A percentile compares a stretch with the other conserved stretches of the same genome.
phyloP scores from a whole-genome alignment of 2,113 vertebrate species.

The Reinhardtius hippoglossoides region DNA sequence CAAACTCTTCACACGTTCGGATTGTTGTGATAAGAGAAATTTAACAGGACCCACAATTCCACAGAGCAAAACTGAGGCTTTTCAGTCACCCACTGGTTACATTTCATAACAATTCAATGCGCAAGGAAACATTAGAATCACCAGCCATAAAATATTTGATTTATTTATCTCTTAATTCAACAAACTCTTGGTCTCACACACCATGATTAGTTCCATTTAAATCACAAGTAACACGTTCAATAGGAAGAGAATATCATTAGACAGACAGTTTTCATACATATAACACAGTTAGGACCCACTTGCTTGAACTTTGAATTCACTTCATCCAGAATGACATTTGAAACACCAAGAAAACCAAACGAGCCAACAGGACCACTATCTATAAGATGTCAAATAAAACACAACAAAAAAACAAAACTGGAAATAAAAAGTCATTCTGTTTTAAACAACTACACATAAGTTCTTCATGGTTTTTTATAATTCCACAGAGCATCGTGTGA shows the following conservation, averaged over 20 bases:
- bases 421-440: constrained; percentile 25
- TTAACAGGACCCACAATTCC: too few relatives aligned
- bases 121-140: constrained; percentile 62
- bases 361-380: constrained; percentile 48
- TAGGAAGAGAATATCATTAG: constrained; percentile 72
- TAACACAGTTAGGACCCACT: constrained; percentile 73
- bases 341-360: constrained; percentile 72
- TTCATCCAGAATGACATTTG: constrained; percentile 75
- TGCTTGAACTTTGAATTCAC: constrained; percentile 76
- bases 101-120: neutral
- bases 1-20: too few relatives aligned
- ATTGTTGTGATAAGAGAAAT: too few relatives aligned
- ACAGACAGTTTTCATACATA: constrained; percentile 57
- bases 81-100: neutral
- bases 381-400: constrained; percentile 52
- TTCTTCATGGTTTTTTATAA: constrained; percentile 53
- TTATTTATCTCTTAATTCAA: constrained; percentile 79
- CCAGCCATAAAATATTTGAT: constrained; percentile 79
- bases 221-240: constrained; percentile 76
- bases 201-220: constrained; percentile 76
- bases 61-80: too few relatives aligned
- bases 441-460: constrained; percentile 64
- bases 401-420: constrained; percentile 24
- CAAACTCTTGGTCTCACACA: constrained; percentile 78
- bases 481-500: constrained; percentile 37